Evolutionary conservation across 2,113 vertebrate species (phyloP), one percentile per base, ranked within the genome.

Genomic region (Hippolais icterina): DNA sequence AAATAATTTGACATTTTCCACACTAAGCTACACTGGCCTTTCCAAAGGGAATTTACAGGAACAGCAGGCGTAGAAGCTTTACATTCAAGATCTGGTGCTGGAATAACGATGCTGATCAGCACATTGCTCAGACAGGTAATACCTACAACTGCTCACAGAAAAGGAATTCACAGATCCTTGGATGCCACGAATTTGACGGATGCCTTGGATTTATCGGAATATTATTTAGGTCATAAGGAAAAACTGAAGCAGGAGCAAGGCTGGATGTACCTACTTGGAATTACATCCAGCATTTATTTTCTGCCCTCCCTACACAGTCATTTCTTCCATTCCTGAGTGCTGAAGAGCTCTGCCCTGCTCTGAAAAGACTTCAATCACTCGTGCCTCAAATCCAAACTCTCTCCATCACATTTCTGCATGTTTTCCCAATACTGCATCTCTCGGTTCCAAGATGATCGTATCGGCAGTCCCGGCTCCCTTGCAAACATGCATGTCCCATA

Each of bases 371-470:
- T 64, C 12, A 23, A 47, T 25, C 18, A 33, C 50, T 60, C 1
- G 0, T 22, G 33, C 47, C 25, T 27, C 69, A 69, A 59, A 77
- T 12, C 3, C 24, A 2, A 50, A 17, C 27, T 29, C n/a, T 39
- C 15, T 52, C 37, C 56, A 20, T 24, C 18, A 1, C 4, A 15
- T 10, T 39, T 12, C 31, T 9, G 21, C 12, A 2, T 3, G 6
- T 31, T 64, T 28, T 18, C 9, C 41, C 3, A 1, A 19, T 6
- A 9, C 39, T 2, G 41, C 29, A 41, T 21, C 46, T 18, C 46
- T 42, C 17, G 1, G 12, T 42, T 65, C 22, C 49, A 13, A 10
- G 59, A 11, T 1, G 0, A 5, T 0, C 3, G 4, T 2, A 10
- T 18, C 1, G 21, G n/a, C 75, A 57, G 52, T 22, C 9, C 37